Base-by-base conservation (phyloP, 2,888 invertebrate genomes). In the Watsonalla binaria region DNA sequence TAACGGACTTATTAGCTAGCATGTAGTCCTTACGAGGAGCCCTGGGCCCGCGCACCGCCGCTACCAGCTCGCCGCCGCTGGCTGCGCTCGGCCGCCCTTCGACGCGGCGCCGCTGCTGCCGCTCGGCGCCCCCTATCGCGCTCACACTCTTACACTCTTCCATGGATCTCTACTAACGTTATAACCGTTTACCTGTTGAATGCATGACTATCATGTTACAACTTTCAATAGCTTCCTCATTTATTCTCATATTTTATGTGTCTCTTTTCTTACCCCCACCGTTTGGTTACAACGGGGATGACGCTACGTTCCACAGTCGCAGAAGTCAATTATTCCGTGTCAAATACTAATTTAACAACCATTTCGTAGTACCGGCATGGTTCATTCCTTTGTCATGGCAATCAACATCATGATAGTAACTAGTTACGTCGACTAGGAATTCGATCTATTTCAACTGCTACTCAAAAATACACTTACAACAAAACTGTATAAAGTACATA, bases 151-250 rank as follows among this genome's bases (percentile, higher is more conserved):
- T 62, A 63, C 62, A 65, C 70, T 72, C 72, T 73, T 75, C 69
- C 74, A 76, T 76, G 72, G 72, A 76, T 74, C 65, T 69, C 68
- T 72, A 62, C 62, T 72, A 66, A 69, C 76, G 62, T 74, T 76
- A 77, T 74, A 76, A 72, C 68, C 63, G 67, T 74, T 69, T 78
- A 82, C 82, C 81, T 89, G 88, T 89, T 89, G 88, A 86, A 83
- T 81, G 82, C 78, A 75, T 78, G 77, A 79, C 77, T 70, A 76
- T 70, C 69, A 49, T 39, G 37, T 24, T 2, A 24, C 24, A 49
- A 37, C 14, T 1, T 9, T 15, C 37, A 37, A 37, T 15, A 39
- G 37, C 37, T 6, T n/a, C 5, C 6, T 37, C 35, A 37, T 24
- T 47, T 51, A 51, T 54, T 54, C 34, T 51, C 34, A 51, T 51